Percentiles rank a stretch among this genome's conserved stretches.
These are phyloP conservation scores for Heterocephalus glaber DNA, from an alignment of 2,113 vertebrate species.

Conservation along the genomic window DNA sequence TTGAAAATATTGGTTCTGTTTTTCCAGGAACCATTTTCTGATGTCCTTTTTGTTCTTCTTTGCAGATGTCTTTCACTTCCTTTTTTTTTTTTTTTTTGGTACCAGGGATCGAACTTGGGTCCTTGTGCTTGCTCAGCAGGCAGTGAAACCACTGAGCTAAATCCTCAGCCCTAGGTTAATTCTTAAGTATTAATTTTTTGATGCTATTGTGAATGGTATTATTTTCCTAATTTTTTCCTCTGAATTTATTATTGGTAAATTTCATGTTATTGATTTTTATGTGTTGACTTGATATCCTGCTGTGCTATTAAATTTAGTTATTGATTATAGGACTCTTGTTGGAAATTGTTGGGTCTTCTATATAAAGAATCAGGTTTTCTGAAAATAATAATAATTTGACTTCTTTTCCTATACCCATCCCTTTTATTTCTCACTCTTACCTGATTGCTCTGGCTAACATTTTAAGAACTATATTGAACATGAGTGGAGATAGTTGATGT, in stretches of 20 bases:
- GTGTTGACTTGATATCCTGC: not conserved
- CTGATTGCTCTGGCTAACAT: not conserved
- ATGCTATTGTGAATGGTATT: not conserved
- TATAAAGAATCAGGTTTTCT: not conserved
- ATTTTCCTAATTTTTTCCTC: not conserved
- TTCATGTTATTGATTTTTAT: not conserved
- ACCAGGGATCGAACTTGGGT: too few species aligned
- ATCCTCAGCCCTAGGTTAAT: too few species aligned
- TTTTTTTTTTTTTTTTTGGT: too few species aligned
- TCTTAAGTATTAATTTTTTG: not conserved
- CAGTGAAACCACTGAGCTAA: too few species aligned
- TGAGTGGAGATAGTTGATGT: not conserved
- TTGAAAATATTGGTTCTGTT: not conserved
- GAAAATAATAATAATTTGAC: not conserved
- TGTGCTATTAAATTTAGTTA: not conserved
- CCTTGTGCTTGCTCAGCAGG: too few species aligned
- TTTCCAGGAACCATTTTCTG: not conserved
- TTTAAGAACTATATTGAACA: not conserved
- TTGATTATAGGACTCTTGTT: not conserved
- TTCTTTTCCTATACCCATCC: not conserved
- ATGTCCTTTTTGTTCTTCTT: not conserved
- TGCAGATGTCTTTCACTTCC: not conserved
- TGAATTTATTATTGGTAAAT: not conserved
- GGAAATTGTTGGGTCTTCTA: not conserved
- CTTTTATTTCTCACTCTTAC: not conserved